phyloP scores from a whole-genome alignment of 92 coral and sea anemone genomes.

The Chrysogorgia sp. region DNA sequence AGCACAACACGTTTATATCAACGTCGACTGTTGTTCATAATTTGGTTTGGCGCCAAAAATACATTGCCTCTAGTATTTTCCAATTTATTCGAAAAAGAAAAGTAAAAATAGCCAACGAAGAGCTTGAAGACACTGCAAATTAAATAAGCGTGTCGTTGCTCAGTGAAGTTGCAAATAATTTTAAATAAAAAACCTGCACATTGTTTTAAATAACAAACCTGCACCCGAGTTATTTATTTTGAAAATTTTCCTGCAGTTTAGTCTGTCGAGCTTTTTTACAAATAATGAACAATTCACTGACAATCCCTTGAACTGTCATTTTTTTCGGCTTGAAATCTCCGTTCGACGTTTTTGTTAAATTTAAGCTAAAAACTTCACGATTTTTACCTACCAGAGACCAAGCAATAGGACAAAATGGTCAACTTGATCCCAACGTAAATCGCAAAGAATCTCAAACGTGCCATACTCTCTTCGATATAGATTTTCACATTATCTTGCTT shows the following conservation, averaged over 20 bases:
- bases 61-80: background rate
- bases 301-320: background rate
- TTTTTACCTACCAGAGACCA: background rate
- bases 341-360: background rate
- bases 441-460: background rate
- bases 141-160: conserved; percentile 15
- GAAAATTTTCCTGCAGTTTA: background rate
- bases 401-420: background rate
- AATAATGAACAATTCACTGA: background rate
- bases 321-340: background rate
- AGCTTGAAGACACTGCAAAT: background rate
- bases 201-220: background rate
- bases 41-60: background rate
- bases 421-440: background rate
- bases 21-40: no score
- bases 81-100: background rate
- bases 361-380: background rate
- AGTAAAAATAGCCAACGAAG: background rate
- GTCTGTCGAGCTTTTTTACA: background rate
- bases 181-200: conserved; percentile 31
- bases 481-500: background rate
- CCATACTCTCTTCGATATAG: background rate
- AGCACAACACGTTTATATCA: no score
- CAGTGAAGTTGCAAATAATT: conserved; percentile 18
- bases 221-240: background rate